phyloP scores from a whole-genome alignment of 2,797 vertebrate genomes.

The Sebastes oblongus region DNA sequence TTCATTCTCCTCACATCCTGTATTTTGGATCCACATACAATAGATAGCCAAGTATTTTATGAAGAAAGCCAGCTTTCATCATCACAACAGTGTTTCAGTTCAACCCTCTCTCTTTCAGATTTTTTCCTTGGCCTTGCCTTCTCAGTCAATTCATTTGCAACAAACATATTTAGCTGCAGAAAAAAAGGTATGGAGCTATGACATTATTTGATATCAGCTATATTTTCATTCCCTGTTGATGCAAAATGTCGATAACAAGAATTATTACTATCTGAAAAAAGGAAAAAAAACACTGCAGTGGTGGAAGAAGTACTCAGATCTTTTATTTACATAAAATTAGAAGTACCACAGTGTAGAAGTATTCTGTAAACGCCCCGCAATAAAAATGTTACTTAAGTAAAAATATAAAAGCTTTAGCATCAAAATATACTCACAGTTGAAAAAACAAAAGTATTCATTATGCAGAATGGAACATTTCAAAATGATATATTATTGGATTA shows the following conservation, averaged over 20 bases:
- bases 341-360: neutral
- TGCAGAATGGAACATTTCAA: neutral
- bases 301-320: no score
- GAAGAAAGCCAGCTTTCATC: neutral
- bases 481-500: neutral
- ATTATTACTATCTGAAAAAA: neutral
- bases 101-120: neutral
- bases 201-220: neutral
- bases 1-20: neutral
- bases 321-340: no score
- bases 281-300: neutral
- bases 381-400: neutral
- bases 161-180: neutral
- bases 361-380: neutral
- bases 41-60: neutral
- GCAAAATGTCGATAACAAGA: neutral
- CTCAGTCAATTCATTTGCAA: neutral
- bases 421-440: neutral
- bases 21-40: neutral
- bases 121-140: neutral
- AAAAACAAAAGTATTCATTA: neutral
- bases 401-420: neutral
- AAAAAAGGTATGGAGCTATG: neutral
- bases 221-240: neutral
- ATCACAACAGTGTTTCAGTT: neutral